Percentiles rank a stretch among this genome's conserved stretches.
phyloP scores from a whole-genome alignment of 2,113 vertebrate species.

The Eurypyga helias region DNA sequence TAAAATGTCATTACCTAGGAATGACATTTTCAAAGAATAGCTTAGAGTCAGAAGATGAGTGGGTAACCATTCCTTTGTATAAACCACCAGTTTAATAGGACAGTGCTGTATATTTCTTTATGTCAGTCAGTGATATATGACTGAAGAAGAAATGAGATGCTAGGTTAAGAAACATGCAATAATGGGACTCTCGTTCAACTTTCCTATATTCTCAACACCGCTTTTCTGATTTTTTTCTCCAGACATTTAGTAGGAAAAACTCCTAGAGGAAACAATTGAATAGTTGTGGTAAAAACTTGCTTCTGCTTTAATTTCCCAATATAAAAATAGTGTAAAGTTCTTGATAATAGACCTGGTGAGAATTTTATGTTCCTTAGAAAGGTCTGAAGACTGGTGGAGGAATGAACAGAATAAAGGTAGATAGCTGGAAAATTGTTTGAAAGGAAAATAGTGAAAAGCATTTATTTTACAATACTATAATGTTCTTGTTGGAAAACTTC shows the following conservation, averaged over 20 bases:
- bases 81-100: neutral
- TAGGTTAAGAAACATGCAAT: neutral
- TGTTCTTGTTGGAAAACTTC: neutral
- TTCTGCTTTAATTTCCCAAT: neutral
- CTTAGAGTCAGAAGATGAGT: neutral
- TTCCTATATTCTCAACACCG: neutral
- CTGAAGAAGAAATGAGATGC: neutral
- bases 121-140: neutral
- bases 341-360: neutral
- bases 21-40: neutral
- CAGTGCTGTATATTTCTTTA: neutral
- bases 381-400: neutral
- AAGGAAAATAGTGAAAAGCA: neutral
- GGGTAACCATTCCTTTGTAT: neutral
- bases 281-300: neutral
- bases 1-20: neutral
- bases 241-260: neutral
- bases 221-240: neutral
- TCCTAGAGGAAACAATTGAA: neutral
- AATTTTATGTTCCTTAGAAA: neutral
- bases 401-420: neutral
- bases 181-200: neutral
- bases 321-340: neutral
- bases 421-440: neutral
- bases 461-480: neutral